Evolutionary conservation across 2,113 vertebrate species (phyloP), one percentile per base, ranked within the genome.

Genomic region (Colius striatus): DNA sequence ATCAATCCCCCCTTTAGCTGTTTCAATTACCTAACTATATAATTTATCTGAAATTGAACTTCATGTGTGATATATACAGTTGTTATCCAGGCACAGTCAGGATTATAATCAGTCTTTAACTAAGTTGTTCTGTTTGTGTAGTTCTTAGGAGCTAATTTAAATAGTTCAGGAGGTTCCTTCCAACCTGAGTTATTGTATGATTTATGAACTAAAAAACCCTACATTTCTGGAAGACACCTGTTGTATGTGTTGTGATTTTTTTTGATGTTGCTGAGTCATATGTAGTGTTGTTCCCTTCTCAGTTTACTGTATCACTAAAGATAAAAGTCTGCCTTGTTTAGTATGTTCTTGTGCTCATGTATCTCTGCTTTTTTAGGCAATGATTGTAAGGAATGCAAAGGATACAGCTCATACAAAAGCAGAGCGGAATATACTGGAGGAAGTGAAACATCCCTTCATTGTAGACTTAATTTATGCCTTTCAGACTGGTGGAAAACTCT

Each of bases 391-490:
- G 84, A 99, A 99, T 65, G 99, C 99, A 78, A 99, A 99, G 98
- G 99, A 99, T 90, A 99, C 99, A n/a, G 99, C 99, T 68, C 99
- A 99, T 96, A 99, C 99, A 70, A 99, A 99, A 98, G 99, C 99
- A 32, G 99, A 99, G 97, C 97, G 99, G 94, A 99, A 99, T 98
- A 99, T 99, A 89, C 97, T 99, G 96, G 99, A 99, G 97, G 99
- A 99, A 97, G 99, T 99, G 95, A 99, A 99, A 95, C 99, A 99
- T 97, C 99, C 99, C 63, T 99, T 99, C 97, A 99, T 99, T 17
- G 99, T 99, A 91, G 99, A 99, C 94, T 98, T 99, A 97, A 99
- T 99, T 95, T 99, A 99, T 97, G 99, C 99, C 98, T 99, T 99
- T 98, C 99, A 99, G 98, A 99, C 99, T 10, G 99, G 99, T 95